Percentiles rank a stretch among this genome's conserved stretches.
These are phyloP conservation scores for Dromius quadrimaculatus DNA, from an alignment of 2,888 invertebrate species.

Conservation along the genomic window DNA sequence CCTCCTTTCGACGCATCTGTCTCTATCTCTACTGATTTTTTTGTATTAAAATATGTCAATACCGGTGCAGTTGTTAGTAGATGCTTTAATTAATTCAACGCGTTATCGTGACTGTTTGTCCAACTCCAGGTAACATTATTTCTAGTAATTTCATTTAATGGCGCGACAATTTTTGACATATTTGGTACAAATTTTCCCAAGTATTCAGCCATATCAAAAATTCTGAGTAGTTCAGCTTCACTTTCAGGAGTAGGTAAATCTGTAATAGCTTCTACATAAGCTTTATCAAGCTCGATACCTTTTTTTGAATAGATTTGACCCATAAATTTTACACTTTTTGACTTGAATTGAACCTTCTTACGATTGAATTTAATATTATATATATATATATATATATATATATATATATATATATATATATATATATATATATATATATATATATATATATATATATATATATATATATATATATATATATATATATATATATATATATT, in stretches of 20 bases:
- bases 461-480: too few species aligned
- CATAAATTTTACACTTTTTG: neutral
- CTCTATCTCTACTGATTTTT: neutral
- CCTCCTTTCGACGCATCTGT: constrained; percentile 1
- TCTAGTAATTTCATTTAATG: constrained; percentile 55
- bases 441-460: too few species aligned
- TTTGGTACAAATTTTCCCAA: constrained; percentile 56
- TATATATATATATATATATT: too few species aligned
- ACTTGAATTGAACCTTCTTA: neutral
- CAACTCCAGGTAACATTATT: constrained; percentile 52
- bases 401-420: too few species aligned
- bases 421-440: too few species aligned
- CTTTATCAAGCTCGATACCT: neutral
- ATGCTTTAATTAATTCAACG: constrained; percentile 53
- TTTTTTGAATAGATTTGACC: too few species aligned
- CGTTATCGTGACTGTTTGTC: neutral
- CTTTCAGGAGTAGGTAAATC: neutral
- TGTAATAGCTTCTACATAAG: neutral
- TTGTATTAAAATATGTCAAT: constrained; percentile 34
- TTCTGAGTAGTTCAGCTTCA: neutral
- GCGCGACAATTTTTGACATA: constrained; percentile 55
- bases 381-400: too few species aligned
- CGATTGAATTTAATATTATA: neutral
- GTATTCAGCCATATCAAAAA: constrained; percentile 56
- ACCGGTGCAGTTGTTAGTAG: constrained; percentile 57